Base-by-base conservation (phyloP, 64 coral and sea anemone species). In the Stylophora pistillata region DNA sequence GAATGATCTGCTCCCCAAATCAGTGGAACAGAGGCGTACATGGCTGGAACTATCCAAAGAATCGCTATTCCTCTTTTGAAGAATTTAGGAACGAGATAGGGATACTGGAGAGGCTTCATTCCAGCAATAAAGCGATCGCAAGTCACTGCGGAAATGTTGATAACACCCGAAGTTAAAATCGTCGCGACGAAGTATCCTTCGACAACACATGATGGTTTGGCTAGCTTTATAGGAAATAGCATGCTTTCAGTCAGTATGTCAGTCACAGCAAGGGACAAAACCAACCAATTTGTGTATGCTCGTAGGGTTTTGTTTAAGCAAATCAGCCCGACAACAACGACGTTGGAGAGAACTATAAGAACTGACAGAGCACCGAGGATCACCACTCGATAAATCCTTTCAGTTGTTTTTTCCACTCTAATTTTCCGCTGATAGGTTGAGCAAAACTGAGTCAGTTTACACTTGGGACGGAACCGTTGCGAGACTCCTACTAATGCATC, bases 211-310 rank as follows among this genome's bases (percentile, higher is more conserved):
- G 53, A 25, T 13, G 83, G 66, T 23, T 72, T 72, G 25, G 31
- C 5, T 9, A 87, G 34, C 3, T 13, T 21, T 5, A 87, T 56
- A 28, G 85, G 85, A 0, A 72, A 25, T 16, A 54, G 30, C 17
- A 74, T 55, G 16, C 41, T 71, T 2, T 70, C 85, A 30, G 85
- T 87, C 18, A 87, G 55, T 4, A 87, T 55, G 68, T 87, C 70
- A 3, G 59, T 52, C 9, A 71, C 16, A 55, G 83, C 83, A 17
- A 86, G 84, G 12, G 84, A 86, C 37, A 86, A 23, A 56, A 86
- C 7, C 12, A 86, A 53, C 34, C 84, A 47, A 28, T 86, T 86
- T 26, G 83, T 86, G 65, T 72, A 86, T 25, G 37, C 72, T 25
- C 83, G 83, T 9, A 86, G 37, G 32, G 30, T n/a, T 55, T 55